Conservation (phyloP, 2,113 vertebrate genomes). For the Nesoenas mayeri region DNA sequence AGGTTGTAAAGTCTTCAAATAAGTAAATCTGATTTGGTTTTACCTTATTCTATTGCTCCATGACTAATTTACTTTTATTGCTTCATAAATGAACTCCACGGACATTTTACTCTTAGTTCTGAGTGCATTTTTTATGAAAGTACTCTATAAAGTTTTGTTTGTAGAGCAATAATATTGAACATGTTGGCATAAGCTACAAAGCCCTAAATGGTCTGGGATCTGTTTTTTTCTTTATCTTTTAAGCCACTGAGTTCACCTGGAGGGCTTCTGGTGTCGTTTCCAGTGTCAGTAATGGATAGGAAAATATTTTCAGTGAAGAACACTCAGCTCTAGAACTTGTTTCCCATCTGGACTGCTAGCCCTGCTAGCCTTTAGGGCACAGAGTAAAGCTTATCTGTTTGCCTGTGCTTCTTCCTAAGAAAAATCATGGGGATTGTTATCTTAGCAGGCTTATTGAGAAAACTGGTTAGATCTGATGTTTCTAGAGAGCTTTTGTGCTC, state of each 20-base stretch:
- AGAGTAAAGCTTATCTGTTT: not conserved
- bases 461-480: not conserved
- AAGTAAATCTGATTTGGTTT: constrained; percentile 59
- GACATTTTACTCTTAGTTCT: constrained; percentile 26
- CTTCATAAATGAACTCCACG: constrained; percentile 60
- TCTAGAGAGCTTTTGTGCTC: not conserved
- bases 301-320: constrained; percentile 1
- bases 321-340: not conserved
- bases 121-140: constrained; percentile 37
- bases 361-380: not conserved
- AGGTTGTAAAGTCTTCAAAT: constrained; percentile 51
- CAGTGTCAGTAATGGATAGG: not conserved
- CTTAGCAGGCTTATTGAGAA: not conserved
- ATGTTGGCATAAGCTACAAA: not conserved
- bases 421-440: not conserved
- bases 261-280: not conserved
- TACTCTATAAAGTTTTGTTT: constrained; percentile 36
- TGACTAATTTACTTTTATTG: constrained; percentile 68
- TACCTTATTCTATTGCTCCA: constrained; percentile 32
- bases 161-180: not conserved
- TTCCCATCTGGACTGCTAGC: not conserved
- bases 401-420: not conserved
- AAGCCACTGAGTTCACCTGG: constrained; percentile 30
- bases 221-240: not conserved
- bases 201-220: not conserved